Evolutionary conservation across 1,140 invertebrate genomes (phyloP).

Genomic region (Drosophila albomicans): DNA sequence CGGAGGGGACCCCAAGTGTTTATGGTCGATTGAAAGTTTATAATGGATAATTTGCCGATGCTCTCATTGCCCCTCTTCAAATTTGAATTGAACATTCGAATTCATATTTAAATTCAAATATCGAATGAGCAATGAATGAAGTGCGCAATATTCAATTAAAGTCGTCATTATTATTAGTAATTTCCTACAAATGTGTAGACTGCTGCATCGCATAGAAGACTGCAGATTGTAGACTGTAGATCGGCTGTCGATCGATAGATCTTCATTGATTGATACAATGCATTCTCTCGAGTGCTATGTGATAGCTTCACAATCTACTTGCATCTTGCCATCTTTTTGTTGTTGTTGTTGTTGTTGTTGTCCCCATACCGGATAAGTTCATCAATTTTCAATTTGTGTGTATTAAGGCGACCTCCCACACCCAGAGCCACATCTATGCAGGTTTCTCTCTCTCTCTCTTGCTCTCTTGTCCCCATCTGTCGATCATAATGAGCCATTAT

Average conservation of each 20-base stretch:
- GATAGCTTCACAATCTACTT: conserved; percentile 1
- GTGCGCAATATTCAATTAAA: conserved; percentile 84
- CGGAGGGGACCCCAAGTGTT: conserved; percentile 62
- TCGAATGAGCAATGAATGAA: conserved; percentile 63
- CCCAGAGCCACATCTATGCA: background rate
- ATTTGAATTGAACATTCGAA: conserved; percentile 18
- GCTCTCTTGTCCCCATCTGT: conserved; percentile 11
- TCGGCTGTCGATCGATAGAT: conserved; percentile 40
- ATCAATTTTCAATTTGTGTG: conserved; percentile 84
- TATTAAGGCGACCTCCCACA: conserved; percentile 70
- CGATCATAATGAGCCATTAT: conserved; percentile 80
- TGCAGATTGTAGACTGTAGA: background rate
- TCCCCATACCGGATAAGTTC: conserved; percentile 77
- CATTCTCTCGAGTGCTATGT: conserved; percentile 56
- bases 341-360: conserved; percentile 1
- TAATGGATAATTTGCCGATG: conserved; percentile 74
- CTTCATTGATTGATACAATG: conserved; percentile 46
- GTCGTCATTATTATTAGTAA: conserved; percentile 79
- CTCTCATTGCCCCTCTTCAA: conserved; percentile 43
- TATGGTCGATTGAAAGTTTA: conserved; percentile 81
- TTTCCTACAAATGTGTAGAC: conserved; percentile 51
- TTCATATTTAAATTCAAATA: conserved; percentile 54
- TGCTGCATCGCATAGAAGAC: conserved; percentile 1
- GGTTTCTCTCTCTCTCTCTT: background rate
- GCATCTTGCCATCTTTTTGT: background rate